Evolutionary conservation across 2,888 invertebrate species (phyloP).

Genomic region (Drosophila tripunctata): DNA sequence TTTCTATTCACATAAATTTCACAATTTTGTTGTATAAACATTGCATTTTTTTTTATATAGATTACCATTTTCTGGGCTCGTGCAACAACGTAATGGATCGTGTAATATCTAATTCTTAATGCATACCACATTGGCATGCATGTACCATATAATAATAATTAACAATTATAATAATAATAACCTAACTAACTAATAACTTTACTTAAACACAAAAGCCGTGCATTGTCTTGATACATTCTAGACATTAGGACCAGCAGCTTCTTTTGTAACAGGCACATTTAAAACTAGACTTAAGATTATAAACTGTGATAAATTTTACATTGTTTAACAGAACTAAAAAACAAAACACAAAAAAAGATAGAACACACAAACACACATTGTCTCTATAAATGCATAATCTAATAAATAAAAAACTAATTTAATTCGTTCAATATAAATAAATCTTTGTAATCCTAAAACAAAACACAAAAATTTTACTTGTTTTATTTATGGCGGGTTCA

Average conservation of each 20-base stretch:
- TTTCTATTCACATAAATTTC: not conserved
- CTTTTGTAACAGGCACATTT: constrained; percentile 45
- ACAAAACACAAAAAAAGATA: constrained; percentile 23
- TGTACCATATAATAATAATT: constrained; percentile 30
- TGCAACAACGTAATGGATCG: constrained; percentile 66
- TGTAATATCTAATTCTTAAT: constrained; percentile 66
- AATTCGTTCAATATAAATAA: constrained; percentile 72
- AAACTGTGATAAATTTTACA: constrained; percentile 80
- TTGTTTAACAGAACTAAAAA: constrained; percentile 73
- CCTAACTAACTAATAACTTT: constrained; percentile 9
- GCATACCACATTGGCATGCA: constrained; percentile 49
- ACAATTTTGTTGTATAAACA: too few species aligned
- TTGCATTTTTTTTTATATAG: not conserved
- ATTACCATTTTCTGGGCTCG: constrained; percentile 62
- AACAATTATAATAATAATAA: not conserved
- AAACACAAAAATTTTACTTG: not conserved
- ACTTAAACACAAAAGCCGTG: constrained; percentile 40
- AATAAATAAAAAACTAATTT: constrained; percentile 51
- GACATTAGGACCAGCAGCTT: constrained; percentile 31
- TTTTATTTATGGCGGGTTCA: not conserved
- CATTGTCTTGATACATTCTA: constrained; percentile 48
- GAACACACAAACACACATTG: constrained; percentile 23
- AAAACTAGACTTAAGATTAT: constrained; percentile 68
- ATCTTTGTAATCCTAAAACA: constrained; percentile 68
- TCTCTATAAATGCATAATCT: constrained; percentile 64